A percentile compares a stretch with the other conserved stretches of the same genome.
Evolutionary conservation across 2,888 invertebrate genomes (phyloP).

Genomic region (Hyposoter didymator): DNA sequence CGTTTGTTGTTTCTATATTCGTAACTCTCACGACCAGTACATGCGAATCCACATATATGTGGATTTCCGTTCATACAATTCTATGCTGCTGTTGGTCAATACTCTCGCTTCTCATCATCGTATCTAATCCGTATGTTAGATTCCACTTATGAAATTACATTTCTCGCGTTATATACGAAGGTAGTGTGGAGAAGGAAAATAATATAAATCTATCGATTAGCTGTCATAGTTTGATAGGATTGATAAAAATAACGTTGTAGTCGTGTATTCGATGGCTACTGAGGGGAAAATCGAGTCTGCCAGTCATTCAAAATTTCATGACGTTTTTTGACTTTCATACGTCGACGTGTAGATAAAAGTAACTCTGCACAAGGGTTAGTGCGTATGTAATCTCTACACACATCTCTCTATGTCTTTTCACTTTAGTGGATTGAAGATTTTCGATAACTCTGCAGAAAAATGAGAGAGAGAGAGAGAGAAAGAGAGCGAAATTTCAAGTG

Average conservation of each 20-base stretch:
- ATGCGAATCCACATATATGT: slow-evolving; percentile 13
- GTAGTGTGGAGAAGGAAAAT: slow-evolving; percentile 9
- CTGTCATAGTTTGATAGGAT: not conserved
- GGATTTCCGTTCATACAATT: slow-evolving; percentile 20
- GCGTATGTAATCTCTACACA: not conserved
- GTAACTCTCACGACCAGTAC: slow-evolving; percentile 29
- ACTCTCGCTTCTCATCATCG: slow-evolving; percentile 66
- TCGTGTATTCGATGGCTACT: not conserved
- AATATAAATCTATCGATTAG: slow-evolving; percentile 6
- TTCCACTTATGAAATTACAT: slow-evolving; percentile 72
- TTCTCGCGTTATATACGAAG: slow-evolving; percentile 49
- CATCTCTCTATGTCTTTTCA: slow-evolving; percentile 1
- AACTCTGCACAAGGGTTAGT: slow-evolving; percentile 12
- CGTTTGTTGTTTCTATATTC: slow-evolving; percentile 64
- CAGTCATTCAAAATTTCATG: not conserved
- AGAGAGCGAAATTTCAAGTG: slow-evolving; percentile 78
- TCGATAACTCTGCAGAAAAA: slow-evolving; percentile 78
- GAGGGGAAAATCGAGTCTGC: not conserved
- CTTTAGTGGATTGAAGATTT: slow-evolving; percentile 61
- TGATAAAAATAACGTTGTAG: not conserved
- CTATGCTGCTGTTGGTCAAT: slow-evolving; percentile 73
- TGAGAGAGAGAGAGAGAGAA: slow-evolving; percentile 57
- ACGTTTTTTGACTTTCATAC: not conserved
- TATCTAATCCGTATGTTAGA: slow-evolving; percentile 73
- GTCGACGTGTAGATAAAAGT: not conserved